phyloP scores from a whole-genome alignment of 1,140 invertebrate genomes.

The Panulirus ornatus region DNA sequence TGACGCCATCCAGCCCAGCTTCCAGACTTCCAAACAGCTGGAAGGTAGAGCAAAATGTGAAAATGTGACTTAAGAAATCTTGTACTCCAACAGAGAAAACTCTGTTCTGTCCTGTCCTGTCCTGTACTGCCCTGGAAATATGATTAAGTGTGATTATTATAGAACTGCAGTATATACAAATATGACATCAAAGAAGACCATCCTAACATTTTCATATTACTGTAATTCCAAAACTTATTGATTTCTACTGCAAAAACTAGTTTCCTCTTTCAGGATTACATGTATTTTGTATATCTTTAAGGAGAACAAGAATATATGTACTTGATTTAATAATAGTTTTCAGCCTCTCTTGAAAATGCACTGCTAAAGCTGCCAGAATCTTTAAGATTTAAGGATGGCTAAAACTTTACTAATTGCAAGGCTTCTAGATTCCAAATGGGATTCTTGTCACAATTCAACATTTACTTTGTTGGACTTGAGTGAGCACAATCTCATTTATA shows the following conservation, averaged over 20 bases:
- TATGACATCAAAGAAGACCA: background rate
- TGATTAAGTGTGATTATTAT: background rate
- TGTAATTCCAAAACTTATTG: background rate
- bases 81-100: background rate
- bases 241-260: background rate
- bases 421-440: slow-evolving; percentile 45
- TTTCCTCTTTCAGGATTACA: slow-evolving; percentile 29
- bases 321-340: background rate
- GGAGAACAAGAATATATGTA: background rate
- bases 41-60: slow-evolving; percentile 79
- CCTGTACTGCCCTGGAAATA: background rate
- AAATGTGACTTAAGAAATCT: background rate
- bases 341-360: background rate
- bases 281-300: background rate
- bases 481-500: slow-evolving; percentile 12
- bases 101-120: background rate
- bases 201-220: background rate
- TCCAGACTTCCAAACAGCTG: slow-evolving; percentile 74
- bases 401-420: slow-evolving; percentile 52
- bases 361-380: slow-evolving; percentile 41
- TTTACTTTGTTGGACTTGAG: background rate
- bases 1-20: slow-evolving; percentile 82
- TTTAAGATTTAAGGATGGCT: background rate
- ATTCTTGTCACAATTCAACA: background rate
- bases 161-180: background rate